Percentiles rank a stretch among this genome's conserved stretches.
Evolutionary conservation across 2,797 vertebrate species (phyloP).

Genomic region (Chrosomus eos): DNA sequence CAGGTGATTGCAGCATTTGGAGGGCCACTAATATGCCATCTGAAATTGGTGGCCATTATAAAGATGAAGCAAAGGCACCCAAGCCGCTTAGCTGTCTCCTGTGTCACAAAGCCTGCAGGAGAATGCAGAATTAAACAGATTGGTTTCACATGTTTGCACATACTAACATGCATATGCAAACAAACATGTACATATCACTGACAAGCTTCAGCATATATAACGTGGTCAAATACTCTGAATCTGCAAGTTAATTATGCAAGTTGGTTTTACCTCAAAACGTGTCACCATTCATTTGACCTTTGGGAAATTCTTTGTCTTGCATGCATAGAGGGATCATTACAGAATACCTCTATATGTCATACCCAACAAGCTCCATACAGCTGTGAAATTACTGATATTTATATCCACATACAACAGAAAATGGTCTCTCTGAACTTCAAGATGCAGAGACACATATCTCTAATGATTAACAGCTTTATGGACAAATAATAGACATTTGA

Average conservation of each 20-base stretch:
- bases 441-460: not conserved
- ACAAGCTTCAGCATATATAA: conserved; percentile 8
- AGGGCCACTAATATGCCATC: conserved; percentile 99
- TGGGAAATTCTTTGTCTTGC: not conserved
- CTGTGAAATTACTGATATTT: conserved; percentile 14
- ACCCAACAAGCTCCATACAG: not conserved
- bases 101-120: conserved; percentile 88
- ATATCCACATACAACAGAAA: not conserved
- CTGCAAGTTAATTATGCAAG: not conserved
- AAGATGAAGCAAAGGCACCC: conserved; percentile 97
- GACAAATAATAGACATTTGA: conserved; percentile 13
- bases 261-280: conserved; percentile 31
- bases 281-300: not conserved
- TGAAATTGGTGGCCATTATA: conserved; percentile 96
- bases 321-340: conserved; percentile 19
- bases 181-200: conserved; percentile 43
- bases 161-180: conserved; percentile 62
- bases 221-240: conserved; percentile 52
- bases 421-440: conserved; percentile 11
- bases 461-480: not conserved
- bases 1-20: conserved; percentile 98
- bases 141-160: conserved; percentile 75
- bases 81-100: conserved; percentile 90
- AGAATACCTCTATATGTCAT: not conserved
- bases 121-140: conserved; percentile 88